Base-by-base conservation (phyloP, 1,140 invertebrate species). In the Schlechtendalia chinensis region DNA sequence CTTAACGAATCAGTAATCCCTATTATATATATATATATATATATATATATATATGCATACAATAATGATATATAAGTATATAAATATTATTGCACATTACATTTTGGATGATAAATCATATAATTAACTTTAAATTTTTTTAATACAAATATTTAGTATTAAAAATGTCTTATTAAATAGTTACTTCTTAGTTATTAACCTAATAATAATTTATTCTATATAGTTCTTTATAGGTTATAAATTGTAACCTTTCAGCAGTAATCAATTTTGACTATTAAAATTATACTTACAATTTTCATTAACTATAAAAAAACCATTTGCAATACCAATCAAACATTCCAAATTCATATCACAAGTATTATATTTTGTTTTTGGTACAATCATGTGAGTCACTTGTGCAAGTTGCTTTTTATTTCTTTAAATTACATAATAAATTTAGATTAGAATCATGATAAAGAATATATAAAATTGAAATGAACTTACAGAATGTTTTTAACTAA, bases 261-360 rank as follows among this genome's bases (percentile, higher is more conserved):
- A 54, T 54, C 5, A 54, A n/a, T n/a, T 54, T 54, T 19, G 32
- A 16, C n/a, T n/a, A n/a, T 61, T 11, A 65, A 39, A 39, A 32
- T 39, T 39, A 59, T 77, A 63, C 75, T 79, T 61, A 79, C 75
- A 79, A 19, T 63, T 79, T 79, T 50, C 0, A 19, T 79, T 45
- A 14, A 79, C 24, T 16, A 79, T 79, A 61, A 27, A 79, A 6
- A 79, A 27, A 50, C 75, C 75, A 79, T 79, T 79, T 5, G 75
- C 75, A 47, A 79, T 79, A 12, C 39, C 58, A 47, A 12, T 50
- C 45, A 79, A 79, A 79, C 58, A 63, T 47, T 79, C 75, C 1
- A 79, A 45, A 27, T 63, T 79, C 19, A 27, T 29, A 61, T 61
- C 39, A 79, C 75, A 79, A 50, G 39, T 32, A 79, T 79, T 79